phyloP scores from a whole-genome alignment of 2,113 vertebrate genomes.

The Lutjanus erythropterus region DNA sequence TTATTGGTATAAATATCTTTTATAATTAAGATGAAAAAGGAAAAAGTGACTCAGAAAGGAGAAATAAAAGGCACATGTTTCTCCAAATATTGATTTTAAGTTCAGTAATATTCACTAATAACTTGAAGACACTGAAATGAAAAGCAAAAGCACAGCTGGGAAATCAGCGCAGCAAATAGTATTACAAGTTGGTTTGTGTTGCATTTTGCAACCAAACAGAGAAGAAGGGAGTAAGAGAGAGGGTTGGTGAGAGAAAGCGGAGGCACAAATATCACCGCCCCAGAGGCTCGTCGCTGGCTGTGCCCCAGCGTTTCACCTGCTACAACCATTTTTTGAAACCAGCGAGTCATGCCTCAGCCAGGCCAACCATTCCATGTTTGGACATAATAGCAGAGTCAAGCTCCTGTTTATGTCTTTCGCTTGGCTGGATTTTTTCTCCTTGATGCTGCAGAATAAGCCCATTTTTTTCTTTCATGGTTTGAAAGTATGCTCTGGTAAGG shows the following conservation, averaged over 20 bases:
- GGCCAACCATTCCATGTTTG: constrained; percentile 46
- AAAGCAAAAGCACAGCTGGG: not conserved
- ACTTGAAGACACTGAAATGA: constrained; percentile 10
- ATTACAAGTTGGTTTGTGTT: constrained; percentile 7
- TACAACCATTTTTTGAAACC: constrained; percentile 34
- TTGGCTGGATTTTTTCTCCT: constrained; percentile 62
- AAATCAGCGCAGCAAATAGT: constrained; percentile 1
- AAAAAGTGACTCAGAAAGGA: not conserved
- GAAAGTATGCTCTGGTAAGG: constrained; percentile 7
- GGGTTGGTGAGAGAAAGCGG: not conserved
- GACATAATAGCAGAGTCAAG: constrained; percentile 48
- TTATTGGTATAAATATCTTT: not conserved
- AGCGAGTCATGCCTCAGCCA: constrained; percentile 40
- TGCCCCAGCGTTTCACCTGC: constrained; percentile 54
- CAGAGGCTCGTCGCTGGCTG: constrained; percentile 15
- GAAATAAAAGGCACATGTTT: not conserved
- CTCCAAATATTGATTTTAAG: not conserved
- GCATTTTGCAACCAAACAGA: constrained; percentile 1
- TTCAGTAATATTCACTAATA: constrained; percentile 1
- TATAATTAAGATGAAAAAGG: not conserved
- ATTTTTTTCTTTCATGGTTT: constrained; percentile 15
- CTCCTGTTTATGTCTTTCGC: constrained; percentile 49
- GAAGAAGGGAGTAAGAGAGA: not conserved
- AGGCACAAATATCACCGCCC: constrained; percentile 33
- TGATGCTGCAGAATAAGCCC: constrained; percentile 15